Evolutionary conservation across 2,113 vertebrate genomes (phyloP).

Genomic region (Myrmecobius fasciatus): DNA sequence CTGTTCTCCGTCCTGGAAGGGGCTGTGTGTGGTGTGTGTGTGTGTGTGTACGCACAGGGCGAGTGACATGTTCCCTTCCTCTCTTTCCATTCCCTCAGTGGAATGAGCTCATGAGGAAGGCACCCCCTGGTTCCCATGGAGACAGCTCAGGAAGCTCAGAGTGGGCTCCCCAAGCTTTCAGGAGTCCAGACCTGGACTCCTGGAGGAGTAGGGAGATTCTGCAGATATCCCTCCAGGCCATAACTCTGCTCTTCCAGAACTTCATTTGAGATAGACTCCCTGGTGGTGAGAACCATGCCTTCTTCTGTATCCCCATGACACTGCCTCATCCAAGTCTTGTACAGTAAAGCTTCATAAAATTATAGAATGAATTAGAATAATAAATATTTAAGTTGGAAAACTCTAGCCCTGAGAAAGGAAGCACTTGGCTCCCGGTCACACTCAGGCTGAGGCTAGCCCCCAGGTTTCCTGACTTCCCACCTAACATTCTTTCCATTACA

Average conservation of each 20-base stretch:
- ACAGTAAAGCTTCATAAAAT: not conserved
- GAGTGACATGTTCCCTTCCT: not conserved
- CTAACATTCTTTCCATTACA: not conserved
- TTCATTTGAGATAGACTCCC: conserved; percentile 45
- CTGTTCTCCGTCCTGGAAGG: not conserved
- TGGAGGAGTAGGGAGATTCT: conserved; percentile 61
- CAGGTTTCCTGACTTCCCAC: not conserved
- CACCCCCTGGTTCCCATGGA: conserved; percentile 75
- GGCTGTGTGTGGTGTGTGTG: not conserved
- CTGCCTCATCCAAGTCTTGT: not conserved
- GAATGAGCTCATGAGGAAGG: conserved; percentile 69
- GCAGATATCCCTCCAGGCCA: conserved; percentile 55
- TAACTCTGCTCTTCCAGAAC: conserved; percentile 42
- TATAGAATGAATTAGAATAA: not conserved
- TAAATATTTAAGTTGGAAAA: not conserved
- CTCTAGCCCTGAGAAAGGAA: not conserved
- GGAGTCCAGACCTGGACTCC: conserved; percentile 71
- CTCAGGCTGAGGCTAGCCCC: not conserved
- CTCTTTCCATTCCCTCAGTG: conserved; percentile 30
- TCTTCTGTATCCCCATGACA: not conserved
- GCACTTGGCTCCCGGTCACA: not conserved
- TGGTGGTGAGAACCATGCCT: not conserved
- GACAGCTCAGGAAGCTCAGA: conserved; percentile 59
- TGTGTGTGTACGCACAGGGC: too few relatives aligned
- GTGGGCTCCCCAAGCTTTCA: conserved; percentile 50